Evolutionary conservation across 2,888 invertebrate genomes (phyloP).

Genomic region (Eristalinus sepulchralis): DNA sequence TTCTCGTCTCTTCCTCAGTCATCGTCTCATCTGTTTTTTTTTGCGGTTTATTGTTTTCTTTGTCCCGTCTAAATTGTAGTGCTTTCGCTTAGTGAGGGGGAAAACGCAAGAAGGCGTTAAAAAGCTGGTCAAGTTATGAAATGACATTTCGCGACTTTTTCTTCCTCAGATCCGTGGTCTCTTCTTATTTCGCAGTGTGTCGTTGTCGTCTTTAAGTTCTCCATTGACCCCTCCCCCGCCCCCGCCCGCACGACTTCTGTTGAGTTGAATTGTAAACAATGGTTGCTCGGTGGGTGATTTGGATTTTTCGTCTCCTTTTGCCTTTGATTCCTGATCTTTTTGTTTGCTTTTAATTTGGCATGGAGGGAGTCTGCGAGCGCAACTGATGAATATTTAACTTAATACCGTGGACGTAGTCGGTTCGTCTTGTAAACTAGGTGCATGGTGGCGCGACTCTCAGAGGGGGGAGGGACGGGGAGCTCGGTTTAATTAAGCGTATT

Average conservation of each 20-base stretch:
- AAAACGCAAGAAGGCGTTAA: conserved; percentile 62
- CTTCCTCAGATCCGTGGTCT: conserved; percentile 47
- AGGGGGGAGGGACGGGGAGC: no score
- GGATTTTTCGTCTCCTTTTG: conserved; percentile 2
- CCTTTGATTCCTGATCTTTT: conserved; percentile 16
- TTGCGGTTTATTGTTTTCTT: conserved; percentile 47
- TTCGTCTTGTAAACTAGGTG: neutral
- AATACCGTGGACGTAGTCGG: conserved; percentile 4
- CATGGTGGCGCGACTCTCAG: conserved; percentile 7
- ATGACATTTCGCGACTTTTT: conserved; percentile 64
- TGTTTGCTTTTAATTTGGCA: conserved; percentile 60
- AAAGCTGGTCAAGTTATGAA: conserved; percentile 71
- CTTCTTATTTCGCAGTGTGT: conserved; percentile 10
- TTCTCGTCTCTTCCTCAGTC: neutral
- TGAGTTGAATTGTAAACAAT: conserved; percentile 65
- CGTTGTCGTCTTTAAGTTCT: neutral
- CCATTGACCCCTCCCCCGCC: neutral
- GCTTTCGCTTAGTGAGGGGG: conserved; percentile 57
- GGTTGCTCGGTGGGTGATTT: conserved; percentile 47
- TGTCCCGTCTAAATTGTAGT: conserved; percentile 70
- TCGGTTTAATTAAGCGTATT: conserved; percentile 69
- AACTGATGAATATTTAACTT: conserved; percentile 60
- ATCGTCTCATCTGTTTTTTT: conserved; percentile 44
- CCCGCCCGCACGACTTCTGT: no score
- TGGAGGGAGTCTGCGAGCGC: conserved; percentile 1